Evolutionary conservation across 2,888 invertebrate species (phyloP).

Genomic region (Eupithecia vulgata): DNA sequence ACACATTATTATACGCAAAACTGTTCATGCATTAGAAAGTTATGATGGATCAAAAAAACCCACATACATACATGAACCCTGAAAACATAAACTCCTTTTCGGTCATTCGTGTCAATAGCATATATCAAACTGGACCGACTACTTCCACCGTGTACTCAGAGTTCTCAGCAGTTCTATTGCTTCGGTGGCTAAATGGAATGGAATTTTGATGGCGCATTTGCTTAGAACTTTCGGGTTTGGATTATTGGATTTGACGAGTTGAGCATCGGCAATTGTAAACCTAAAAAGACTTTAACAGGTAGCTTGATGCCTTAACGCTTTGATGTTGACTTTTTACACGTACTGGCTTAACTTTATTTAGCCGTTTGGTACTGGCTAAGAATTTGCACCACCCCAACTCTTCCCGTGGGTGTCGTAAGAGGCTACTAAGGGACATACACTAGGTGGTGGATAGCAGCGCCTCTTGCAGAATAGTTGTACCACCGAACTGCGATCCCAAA

Average conservation of each 20-base stretch:
- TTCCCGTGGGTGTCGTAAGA: too few species aligned
- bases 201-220: slow-evolving; percentile 39
- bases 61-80: neutral
- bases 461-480: too few species aligned
- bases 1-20: too few species aligned
- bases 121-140: neutral
- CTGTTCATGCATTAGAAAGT: too few species aligned
- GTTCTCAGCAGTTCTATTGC: slow-evolving; percentile 15
- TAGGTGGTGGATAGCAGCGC: too few species aligned
- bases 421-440: too few species aligned
- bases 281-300: slow-evolving; percentile 12
- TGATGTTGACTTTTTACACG: too few species aligned
- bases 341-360: too few species aligned
- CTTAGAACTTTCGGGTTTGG: slow-evolving; percentile 32
- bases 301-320: neutral
- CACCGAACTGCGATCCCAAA: too few species aligned
- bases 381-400: too few species aligned
- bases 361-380: too few species aligned
- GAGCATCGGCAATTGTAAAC: slow-evolving; percentile 5
- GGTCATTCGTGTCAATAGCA: neutral
- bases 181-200: slow-evolving; percentile 35
- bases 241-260: slow-evolving; percentile 15
- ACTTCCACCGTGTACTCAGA: neutral
- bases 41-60: too few species aligned
- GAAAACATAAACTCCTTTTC: neutral